These are phyloP conservation scores for Uloborus plumipes DNA, from an alignment of 2,888 invertebrate genomes.

Conservation along the genomic window DNA sequence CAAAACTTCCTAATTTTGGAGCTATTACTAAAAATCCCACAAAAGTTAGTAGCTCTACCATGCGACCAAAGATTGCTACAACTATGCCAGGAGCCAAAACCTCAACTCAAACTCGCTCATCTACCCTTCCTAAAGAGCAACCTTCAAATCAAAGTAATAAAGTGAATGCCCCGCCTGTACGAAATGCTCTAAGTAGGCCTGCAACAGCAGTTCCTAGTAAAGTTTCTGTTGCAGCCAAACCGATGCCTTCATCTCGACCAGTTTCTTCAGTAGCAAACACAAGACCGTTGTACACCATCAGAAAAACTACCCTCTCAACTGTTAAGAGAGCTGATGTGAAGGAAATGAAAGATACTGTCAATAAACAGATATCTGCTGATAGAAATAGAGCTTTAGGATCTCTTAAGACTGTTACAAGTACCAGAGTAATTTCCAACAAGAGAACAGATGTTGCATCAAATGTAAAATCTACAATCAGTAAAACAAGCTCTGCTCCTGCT, in stretches of 20 bases:
- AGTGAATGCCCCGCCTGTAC: constrained; percentile 18
- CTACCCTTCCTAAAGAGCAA: constrained; percentile 15
- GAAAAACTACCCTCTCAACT: not conserved
- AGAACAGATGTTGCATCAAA: not conserved
- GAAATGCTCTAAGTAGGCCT: constrained; percentile 23
- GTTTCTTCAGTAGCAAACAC: constrained; percentile 12
- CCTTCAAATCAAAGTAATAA: constrained; percentile 44
- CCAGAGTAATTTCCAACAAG: not conserved
- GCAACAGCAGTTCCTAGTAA: constrained; percentile 36
- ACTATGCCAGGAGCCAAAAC: constrained; percentile 4
- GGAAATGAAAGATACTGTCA: constrained; percentile 55
- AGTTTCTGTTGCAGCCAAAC: constrained; percentile 16
- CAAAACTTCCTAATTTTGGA: not conserved
- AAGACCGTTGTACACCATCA: constrained; percentile 1
- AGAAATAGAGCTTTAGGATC: constrained; percentile 7
- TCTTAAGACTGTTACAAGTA: not conserved
- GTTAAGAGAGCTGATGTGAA: constrained; percentile 41
- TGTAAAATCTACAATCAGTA: not conserved
- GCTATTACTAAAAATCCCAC: not conserved
- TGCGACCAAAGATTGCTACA: constrained; percentile 16
- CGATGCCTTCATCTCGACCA: constrained; percentile 1
- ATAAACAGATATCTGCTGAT: constrained; percentile 47
- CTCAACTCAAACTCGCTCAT: not conserved
- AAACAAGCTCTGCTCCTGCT: constrained; percentile 1
- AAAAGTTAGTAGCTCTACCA: not conserved